A percentile compares a stretch with the other conserved stretches of the same genome.
phyloP scores from a whole-genome alignment of 2,888 invertebrate genomes.

The Diarsia rubi region DNA sequence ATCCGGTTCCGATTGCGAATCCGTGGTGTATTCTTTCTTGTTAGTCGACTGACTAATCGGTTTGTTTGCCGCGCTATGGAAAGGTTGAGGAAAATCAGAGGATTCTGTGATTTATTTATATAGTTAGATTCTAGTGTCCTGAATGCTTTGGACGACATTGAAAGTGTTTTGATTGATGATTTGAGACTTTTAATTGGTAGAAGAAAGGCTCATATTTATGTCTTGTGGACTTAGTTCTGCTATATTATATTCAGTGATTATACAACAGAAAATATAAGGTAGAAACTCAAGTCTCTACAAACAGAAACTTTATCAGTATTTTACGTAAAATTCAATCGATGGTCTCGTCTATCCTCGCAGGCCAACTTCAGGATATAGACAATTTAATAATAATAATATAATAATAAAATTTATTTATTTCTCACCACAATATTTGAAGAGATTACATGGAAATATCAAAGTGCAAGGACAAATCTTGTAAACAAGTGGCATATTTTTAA shows the following conservation, averaged over 20 bases:
- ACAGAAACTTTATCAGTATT: conserved; percentile 19
- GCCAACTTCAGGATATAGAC: neutral
- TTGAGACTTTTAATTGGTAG: no score
- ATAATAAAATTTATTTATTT: no score
- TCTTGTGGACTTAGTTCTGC: neutral
- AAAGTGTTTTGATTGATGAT: neutral
- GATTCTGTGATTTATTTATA: conserved; percentile 38
- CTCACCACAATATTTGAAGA: no score
- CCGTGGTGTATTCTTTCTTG: conserved; percentile 71
- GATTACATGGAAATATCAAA: no score
- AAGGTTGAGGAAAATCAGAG: conserved; percentile 54
- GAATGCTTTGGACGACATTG: conserved; percentile 17
- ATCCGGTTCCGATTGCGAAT: conserved; percentile 71
- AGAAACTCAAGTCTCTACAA: neutral
- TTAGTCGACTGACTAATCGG: conserved; percentile 67
- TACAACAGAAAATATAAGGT: neutral
- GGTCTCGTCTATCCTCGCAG: neutral
- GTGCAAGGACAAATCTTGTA: conserved; percentile 2
- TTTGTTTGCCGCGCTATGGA: conserved; percentile 45
- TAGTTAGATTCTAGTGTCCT: conserved; percentile 13
- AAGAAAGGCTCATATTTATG: neutral
- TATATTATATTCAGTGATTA: neutral
- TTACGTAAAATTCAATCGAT: conserved; percentile 33
- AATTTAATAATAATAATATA: no score
- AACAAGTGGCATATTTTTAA: neutral